phyloP scores from a whole-genome alignment of 2,888 invertebrate genomes.

The Labia minor region DNA sequence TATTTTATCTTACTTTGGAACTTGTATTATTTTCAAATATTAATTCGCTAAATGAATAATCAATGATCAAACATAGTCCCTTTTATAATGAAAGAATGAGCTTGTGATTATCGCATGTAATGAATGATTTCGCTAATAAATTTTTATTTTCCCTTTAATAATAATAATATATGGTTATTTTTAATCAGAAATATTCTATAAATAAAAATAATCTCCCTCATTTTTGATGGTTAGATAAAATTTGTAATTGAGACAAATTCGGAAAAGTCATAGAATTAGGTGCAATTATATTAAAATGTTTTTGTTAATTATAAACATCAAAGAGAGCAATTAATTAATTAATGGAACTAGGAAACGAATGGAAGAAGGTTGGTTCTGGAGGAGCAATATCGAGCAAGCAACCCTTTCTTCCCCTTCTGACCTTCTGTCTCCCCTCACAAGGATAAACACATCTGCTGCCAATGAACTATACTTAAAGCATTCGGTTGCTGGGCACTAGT shows the following conservation, averaged over 20 bases:
- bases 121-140: too few species aligned
- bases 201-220: too few species aligned
- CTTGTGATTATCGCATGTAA: too few species aligned
- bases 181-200: background rate
- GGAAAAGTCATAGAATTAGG: too few species aligned
- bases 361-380: background rate
- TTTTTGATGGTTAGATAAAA: too few species aligned
- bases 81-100: too few species aligned
- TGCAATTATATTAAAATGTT: background rate
- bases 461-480: background rate
- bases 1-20: too few species aligned
- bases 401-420: background rate
- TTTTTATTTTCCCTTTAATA: background rate
- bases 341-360: conserved; percentile 16
- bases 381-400: background rate
- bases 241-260: too few species aligned
- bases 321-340: conserved; percentile 17
- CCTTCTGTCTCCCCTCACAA: background rate
- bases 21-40: too few species aligned
- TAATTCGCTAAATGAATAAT: too few species aligned
- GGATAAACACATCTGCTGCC: conserved; percentile 1
- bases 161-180: background rate
- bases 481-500: background rate
- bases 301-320: conserved; percentile 8
- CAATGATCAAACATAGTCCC: too few species aligned